Evolutionary conservation across 2,113 vertebrate species (phyloP), one percentile per base, ranked within the genome.

Genomic region (Pseudorhombus dupliciocellatus): DNA sequence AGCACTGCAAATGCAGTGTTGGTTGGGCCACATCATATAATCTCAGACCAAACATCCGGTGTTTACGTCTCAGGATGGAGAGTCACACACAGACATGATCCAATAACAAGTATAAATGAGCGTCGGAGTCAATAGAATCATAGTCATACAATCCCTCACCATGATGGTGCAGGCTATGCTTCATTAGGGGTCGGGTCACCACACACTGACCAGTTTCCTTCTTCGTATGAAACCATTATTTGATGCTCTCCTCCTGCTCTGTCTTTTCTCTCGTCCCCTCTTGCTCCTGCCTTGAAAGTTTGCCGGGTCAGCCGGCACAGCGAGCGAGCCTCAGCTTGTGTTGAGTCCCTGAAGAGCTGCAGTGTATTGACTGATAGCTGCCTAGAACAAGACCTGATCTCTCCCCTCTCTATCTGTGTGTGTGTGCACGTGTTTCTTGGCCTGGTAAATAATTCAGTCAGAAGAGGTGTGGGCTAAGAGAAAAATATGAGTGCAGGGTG

Each of bases 401-500:
- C 31, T 37, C 62, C 20, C 12, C 34, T 52, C 14, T 66, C 21
- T 64, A 15, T 61, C 18, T 52, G 56, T 63, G 3, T 50, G 26
- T 57, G 53, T 25, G 22, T 40, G 58, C 63, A 64, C 54, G 28
- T 63, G 70, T 63, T 72, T 83, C 69, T 84, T 50, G 66, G 77
- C 70, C 50, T 0, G 11, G 87, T 91, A 79, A 91, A 91, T 90
- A 86, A 93, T 90, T 87, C 82, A 87, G 75, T 53, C 73, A 73
- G 60, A 56, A 66, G 77, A 86, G 62, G 59, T 81, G 66, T 56
- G 70, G 53, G 34, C 63, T 54, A 52, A 69, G 77, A 63, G 53
- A 79, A 66, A 75, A 69, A 46, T 81, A 79, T 79, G 72, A 73
- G 71, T 61, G 70, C 60, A 63, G 6, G 59, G 72, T 74, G 77